Base-by-base conservation (phyloP, 1,140 invertebrate species). In the Bombus breviceps region DNA sequence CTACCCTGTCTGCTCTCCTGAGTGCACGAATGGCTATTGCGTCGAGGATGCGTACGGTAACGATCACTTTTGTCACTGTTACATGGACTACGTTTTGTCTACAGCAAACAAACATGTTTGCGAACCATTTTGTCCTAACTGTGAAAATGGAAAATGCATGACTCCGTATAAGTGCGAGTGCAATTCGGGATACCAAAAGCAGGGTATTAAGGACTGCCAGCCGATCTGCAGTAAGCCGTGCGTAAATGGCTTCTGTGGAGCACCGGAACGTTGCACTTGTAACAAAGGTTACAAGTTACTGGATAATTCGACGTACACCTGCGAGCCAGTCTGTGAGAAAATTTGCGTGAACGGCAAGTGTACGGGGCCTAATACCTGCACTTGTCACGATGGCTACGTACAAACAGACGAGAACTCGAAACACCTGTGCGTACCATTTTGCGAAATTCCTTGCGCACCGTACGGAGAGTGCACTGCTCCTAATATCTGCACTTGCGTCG, bases 21-120 rank as follows among this genome's bases (percentile, higher is more conserved):
- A 95, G 22, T 97, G 97, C 90, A 90, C 91, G 8, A 93, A 96
- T 86, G 96, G 96, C 10, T 95, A 94, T 57, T 97, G 97, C 86
- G 95, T 95, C 28, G 95, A 93, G 4, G 96, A 96, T 3, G 95
- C 96, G 8, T 97, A 96, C 77, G 88, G 85, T 5, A 96, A 96
- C 83, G 0, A 85, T 1, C 32, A 66, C 15, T 3, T 62, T n/a
- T 62, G 59, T 62, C 10, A 5, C 0, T 62, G 64, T 8, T 18
- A 66, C 22, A 0, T 0, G 0, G 10, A 1, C 4, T 41, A 83
- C 34, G 2, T 22, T 53, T 53, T 8, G 13, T 4, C 5, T 22
- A 53, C 8, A 13, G 15, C 12, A 5, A 34, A 2, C 1, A 10
- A 53, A 1, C 8, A 83, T 8, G 75, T 89, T 80, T 97, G 97